Conservation (phyloP, 2,888 invertebrate species). For the Polietes domitor region DNA sequence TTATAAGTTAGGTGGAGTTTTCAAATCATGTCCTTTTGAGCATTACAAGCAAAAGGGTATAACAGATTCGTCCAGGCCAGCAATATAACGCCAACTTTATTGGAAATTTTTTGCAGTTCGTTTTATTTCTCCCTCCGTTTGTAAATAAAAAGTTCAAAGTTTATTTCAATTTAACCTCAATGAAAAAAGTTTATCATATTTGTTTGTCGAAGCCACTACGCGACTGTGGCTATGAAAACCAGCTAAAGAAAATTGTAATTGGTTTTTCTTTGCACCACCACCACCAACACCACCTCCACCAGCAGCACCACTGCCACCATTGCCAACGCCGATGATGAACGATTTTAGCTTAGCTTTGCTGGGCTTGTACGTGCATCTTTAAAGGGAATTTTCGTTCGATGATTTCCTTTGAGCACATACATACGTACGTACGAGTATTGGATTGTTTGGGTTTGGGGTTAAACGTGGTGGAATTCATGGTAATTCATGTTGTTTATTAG, state of each 20-base stretch:
- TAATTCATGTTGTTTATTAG: slow-evolving; percentile 32
- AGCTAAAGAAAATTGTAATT: slow-evolving; percentile 52
- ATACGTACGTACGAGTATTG: slow-evolving; percentile 9
- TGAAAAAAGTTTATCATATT: slow-evolving; percentile 36
- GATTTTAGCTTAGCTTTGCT: slow-evolving; percentile 49
- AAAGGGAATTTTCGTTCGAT: slow-evolving; percentile 25
- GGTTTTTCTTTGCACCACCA: slow-evolving; percentile 26
- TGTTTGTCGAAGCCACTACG: not conserved
- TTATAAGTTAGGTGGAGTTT: too few species aligned
- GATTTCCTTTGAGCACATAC: slow-evolving; percentile 7
- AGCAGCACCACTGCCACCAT: too few species aligned
- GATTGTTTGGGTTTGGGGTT: slow-evolving; percentile 30
- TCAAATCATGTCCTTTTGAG: too few species aligned
- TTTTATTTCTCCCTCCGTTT: not conserved
- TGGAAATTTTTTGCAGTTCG: not conserved
- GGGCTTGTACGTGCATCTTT: slow-evolving; percentile 49
- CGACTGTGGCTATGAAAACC: not conserved
- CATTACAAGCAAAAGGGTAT: too few species aligned
- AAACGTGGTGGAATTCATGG: slow-evolving; percentile 61
- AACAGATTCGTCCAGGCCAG: not conserved
- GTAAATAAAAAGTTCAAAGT: slow-evolving; percentile 60
- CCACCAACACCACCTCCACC: not conserved
- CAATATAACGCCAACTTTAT: not conserved
- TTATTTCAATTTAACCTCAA: slow-evolving; percentile 61
- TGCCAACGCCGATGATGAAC: slow-evolving; percentile 44